Base-by-base conservation (phyloP, 1,140 invertebrate species). In the Drosophila ananassae region DNA sequence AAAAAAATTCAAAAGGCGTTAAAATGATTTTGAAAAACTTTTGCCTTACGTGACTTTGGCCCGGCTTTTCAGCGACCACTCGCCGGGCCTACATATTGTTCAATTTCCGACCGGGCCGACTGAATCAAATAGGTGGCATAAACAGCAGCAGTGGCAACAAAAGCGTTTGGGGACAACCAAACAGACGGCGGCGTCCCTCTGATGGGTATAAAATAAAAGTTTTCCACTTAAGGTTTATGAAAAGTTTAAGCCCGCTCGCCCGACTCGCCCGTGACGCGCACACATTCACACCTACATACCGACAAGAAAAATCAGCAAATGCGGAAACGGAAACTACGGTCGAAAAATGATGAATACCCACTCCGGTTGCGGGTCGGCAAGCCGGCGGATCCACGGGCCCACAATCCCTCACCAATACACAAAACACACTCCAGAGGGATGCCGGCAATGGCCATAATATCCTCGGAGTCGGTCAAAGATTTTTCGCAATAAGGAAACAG, bases 151-250 rank as follows among this genome's bases (percentile, higher is more conserved):
- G 9, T 17, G 30, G 34, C 39, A 54, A 24, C 50, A 51, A 63
- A 61, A 54, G 62, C 52, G 44, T 71, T 52, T 39, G 51, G 57
- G 44, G 47, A 32, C 41, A 21, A 24, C 44, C 21, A 10, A 47
- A 47, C 44, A 47, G 44, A 47, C 44, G 44, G 21, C 22, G 9
- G 21, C 60, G 34, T 37, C 34, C 63, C 34, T 32, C 60, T 34
- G 63, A 51, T 67, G 60, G 57, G 82, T 78, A 78, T 87, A 82
- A 87, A 87, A 87, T 87, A 87, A 87, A 87, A 87, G 78, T 87
- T 87, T 82, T 87, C 82, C 82, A 87, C 82, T 87, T 87, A 87
- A 87, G 82, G 82, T 87, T 87, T 87, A 87, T 87, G 83, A 87
- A 87, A 87, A 87, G 82, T 87, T 87, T 62, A 82, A 87, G 62